Percentiles rank a stretch among this genome's conserved stretches.
phyloP scores from a whole-genome alignment of 2,797 vertebrate species.

The Pseudochromis fuscus region DNA sequence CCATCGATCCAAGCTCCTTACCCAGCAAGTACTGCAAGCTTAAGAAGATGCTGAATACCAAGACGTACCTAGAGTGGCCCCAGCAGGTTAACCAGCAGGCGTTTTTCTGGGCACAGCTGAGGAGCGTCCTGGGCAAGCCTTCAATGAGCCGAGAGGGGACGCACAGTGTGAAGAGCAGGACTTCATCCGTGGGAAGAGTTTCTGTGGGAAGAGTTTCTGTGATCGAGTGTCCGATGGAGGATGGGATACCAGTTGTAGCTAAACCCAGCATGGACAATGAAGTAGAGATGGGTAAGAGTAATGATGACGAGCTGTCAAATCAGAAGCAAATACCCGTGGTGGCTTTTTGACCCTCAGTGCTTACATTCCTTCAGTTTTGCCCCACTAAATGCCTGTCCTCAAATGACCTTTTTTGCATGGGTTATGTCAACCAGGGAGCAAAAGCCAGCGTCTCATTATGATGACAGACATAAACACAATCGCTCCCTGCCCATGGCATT shows the following conservation, averaged over 20 bases:
- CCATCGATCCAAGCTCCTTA: slow-evolving; percentile 82
- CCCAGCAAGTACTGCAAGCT: slow-evolving; percentile 89
- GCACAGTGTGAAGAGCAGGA: slow-evolving; percentile 56
- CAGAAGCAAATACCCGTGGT: slow-evolving; percentile 40
- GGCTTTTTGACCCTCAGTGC: slow-evolving; percentile 25
- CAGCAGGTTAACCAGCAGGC: slow-evolving; percentile 81
- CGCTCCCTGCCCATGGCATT: slow-evolving; percentile 13
- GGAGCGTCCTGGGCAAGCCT: slow-evolving; percentile 84
- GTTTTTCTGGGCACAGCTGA: slow-evolving; percentile 90
- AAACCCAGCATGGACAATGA: slow-evolving; percentile 4
- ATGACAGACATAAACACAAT: slow-evolving; percentile 44
- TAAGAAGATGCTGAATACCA: slow-evolving; percentile 88
- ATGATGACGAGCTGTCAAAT: slow-evolving; percentile 24
- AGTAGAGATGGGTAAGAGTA: slow-evolving; percentile 16
- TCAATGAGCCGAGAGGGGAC: slow-evolving; percentile 10
- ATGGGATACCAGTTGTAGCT: not conserved
- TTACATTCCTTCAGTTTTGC: not conserved
- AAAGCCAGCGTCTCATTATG: slow-evolving; percentile 38
- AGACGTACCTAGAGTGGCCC: slow-evolving; percentile 92
- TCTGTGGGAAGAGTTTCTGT: slow-evolving; percentile 61
- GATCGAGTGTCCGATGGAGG: slow-evolving; percentile 36
- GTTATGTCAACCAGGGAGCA: slow-evolving; percentile 25
- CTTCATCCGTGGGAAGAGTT: slow-evolving; percentile 42
- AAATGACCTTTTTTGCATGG: slow-evolving; percentile 7
- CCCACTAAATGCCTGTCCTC: slow-evolving; percentile 11